Base-by-base conservation (phyloP, 2,113 vertebrate genomes). In the Gallinago undulata region DNA sequence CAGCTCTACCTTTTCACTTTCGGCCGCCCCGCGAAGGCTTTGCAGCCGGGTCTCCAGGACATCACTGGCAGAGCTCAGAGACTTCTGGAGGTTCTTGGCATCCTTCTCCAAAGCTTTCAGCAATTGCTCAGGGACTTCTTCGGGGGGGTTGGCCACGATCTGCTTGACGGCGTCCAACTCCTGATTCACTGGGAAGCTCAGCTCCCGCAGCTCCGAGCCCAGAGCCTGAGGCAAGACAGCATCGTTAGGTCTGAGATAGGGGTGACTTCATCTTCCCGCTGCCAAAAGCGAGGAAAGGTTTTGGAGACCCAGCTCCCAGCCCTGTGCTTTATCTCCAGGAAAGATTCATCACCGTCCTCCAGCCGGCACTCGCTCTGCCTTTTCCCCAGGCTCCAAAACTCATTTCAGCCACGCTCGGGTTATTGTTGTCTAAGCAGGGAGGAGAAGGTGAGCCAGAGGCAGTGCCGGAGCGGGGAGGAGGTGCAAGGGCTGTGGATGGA, bases 71-170 rank as follows among this genome's bases (percentile, higher is more conserved):
- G 99, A 98, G 87, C 97, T 97, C 75, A 99, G 98, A 31, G 98
- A 98, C 84, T 98, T 98, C 27, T 98, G 97, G 78, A 99, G 98
- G 96, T 99, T 99, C 95, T 98, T 99, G 91, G 98, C 97, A 68
- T 99, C 99, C 94, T 99, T 99, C 92, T 99, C 99, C 92, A 99
- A 96, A 63, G 99, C 99, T 78, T 98, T 97, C 78, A 99, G 94
- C 28, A 99, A 98, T 92, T 99, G 99, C 37, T 98, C 96, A 60
- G 99, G 99, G 82, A 99, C 98, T 80, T 99, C 98, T 73, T 96
- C 96, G 12, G 98, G 98, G 70, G 93, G 97, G 75, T 96, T 98
- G 95, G 97, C 96, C 86, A 99, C 93, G 43, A 99, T 98, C 37
- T 84, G 84, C 91, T 97, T 97, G 27, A 98, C 98, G 2, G 98